Evolutionary conservation across 2,113 vertebrate species (phyloP).

Genomic region (Rhea americana): DNA sequence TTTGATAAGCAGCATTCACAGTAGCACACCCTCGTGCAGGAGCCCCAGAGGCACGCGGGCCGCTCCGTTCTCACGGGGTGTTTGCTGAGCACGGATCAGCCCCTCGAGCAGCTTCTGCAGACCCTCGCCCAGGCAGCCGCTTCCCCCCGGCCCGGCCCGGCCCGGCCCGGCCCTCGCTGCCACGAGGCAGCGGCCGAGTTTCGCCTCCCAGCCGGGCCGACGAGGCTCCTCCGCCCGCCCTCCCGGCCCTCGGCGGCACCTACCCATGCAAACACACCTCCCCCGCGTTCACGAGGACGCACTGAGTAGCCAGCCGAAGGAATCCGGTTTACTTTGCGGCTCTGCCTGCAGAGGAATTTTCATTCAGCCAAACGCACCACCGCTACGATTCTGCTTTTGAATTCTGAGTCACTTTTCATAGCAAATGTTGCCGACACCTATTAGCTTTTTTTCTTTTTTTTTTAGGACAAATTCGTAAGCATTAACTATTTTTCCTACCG

Average conservation of each 20-base stretch:
- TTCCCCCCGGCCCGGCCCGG: too few species aligned
- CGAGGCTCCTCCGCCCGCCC: not conserved
- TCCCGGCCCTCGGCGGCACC: not conserved
- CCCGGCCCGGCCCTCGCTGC: too few species aligned
- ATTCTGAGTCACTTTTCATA: not conserved
- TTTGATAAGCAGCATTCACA: not conserved
- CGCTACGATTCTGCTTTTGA: not conserved
- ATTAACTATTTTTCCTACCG: slow-evolving; percentile 6
- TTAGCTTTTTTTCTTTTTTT: not conserved
- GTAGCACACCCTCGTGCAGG: accelerated
- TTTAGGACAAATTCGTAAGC: not conserved
- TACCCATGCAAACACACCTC: too few species aligned
- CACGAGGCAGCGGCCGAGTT: not conserved
- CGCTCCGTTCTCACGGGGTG: accelerated
- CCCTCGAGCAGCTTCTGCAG: too few species aligned
- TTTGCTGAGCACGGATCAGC: accelerated
- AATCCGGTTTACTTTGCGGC: not conserved
- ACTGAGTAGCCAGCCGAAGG: not conserved
- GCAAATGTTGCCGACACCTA: not conserved
- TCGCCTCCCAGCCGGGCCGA: not conserved
- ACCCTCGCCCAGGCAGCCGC: too few species aligned
- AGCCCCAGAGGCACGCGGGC: not conserved
- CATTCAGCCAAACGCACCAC: not conserved
- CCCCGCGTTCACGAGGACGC: not conserved
- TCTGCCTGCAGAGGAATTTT: not conserved